These are phyloP conservation scores for Apaloderma vittatum DNA, from an alignment of 2,113 vertebrate genomes.

Conservation along the genomic window DNA sequence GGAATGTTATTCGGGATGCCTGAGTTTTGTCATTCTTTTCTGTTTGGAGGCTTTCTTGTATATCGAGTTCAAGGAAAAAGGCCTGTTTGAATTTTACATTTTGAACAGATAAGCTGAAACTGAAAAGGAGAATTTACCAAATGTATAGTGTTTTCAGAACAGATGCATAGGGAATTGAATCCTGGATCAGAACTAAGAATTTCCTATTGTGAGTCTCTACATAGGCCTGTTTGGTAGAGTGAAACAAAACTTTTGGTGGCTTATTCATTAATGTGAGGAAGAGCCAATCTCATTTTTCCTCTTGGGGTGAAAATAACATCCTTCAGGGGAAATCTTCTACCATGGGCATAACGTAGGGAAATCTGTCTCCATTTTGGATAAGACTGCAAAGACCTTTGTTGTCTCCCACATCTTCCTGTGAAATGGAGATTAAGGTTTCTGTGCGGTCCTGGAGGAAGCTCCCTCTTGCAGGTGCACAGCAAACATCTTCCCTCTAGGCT, in stretches of 20 bases:
- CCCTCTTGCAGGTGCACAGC: neutral
- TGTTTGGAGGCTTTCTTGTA: neutral
- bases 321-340: neutral
- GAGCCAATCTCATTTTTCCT: rapidly evolving
- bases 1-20: neutral
- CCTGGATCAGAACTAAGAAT: neutral
- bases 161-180: neutral
- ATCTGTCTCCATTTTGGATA: neutral
- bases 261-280: neutral
- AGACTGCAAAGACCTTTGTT: neutral
- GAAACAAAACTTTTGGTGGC: neutral
- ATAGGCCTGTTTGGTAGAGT: neutral
- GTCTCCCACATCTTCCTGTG: neutral
- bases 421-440: neutral
- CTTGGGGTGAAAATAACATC: neutral
- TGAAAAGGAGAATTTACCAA: neutral
- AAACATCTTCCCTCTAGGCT: neutral
- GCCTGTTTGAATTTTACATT: neutral
- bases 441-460: neutral
- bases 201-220: neutral
- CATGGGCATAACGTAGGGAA: neutral
- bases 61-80: neutral
- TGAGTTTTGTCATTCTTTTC: neutral
- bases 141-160: neutral
- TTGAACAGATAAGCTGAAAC: neutral